These are phyloP conservation scores for Pipistrellus nathusii DNA, from an alignment of 2,797 vertebrate genomes.

Conservation along the genomic window DNA sequence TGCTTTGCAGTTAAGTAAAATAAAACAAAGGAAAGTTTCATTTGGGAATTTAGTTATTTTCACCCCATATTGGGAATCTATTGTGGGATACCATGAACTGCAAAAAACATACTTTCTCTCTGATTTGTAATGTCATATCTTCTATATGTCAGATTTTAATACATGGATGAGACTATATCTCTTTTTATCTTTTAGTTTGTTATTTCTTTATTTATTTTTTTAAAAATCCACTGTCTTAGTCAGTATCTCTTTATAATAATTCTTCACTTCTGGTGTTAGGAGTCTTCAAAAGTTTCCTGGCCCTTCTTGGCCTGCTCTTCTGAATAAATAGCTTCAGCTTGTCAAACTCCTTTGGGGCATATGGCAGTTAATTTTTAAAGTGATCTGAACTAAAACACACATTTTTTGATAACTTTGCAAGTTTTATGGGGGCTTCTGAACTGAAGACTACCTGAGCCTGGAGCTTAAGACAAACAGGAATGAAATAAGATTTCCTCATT, in stretches of 20 bases:
- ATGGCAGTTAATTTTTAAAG: slow-evolving; percentile 31
- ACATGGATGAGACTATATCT: not conserved
- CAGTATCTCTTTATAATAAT: slow-evolving; percentile 12
- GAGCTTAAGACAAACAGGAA: slow-evolving; percentile 27
- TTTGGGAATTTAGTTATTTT: not conserved
- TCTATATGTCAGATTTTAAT: not conserved
- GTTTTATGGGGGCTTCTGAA: slow-evolving; percentile 42
- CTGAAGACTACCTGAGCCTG: not conserved
- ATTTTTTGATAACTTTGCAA: slow-evolving; percentile 65
- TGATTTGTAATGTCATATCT: not conserved
- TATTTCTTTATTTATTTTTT: slow-evolving; percentile 30
- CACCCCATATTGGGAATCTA: not conserved
- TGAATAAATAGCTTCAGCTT: not conserved
- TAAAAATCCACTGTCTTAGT: not conserved
- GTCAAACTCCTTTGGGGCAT: not conserved
- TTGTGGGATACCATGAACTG: not conserved
- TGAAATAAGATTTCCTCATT: slow-evolving; percentile 47
- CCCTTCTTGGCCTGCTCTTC: not conserved
- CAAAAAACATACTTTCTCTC: not conserved
- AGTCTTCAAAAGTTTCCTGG: not conserved
- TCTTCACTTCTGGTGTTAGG: not conserved
- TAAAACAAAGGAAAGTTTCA: not conserved
- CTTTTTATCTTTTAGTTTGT: slow-evolving; percentile 6
- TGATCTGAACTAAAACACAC: not conserved
- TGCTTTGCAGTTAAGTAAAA: slow-evolving; percentile 47